Evolutionary conservation across 2,888 invertebrate species (phyloP).

Genomic region (Leptopilina myrica): DNA sequence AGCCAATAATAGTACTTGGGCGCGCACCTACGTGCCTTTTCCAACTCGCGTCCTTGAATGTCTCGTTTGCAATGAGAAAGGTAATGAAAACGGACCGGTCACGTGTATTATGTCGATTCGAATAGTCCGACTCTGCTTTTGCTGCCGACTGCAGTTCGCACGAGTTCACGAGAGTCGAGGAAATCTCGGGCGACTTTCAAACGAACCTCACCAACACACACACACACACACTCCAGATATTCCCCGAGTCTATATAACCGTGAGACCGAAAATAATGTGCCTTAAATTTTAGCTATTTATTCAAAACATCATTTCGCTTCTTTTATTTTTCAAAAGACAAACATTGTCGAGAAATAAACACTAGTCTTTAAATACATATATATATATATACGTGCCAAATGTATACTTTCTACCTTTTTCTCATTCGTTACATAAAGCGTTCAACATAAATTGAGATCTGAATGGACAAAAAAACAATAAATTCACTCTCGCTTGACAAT

Average conservation of each 20-base stretch:
- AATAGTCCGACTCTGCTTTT: constrained; percentile 44
- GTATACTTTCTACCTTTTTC: too few species aligned
- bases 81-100: constrained; percentile 67
- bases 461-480: too few species aligned
- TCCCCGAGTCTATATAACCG: background rate
- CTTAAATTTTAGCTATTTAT: background rate
- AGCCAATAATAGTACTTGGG: constrained; percentile 45
- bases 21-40: constrained; percentile 55
- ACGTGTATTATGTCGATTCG: constrained; percentile 63
- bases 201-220: background rate
- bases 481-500: too few species aligned
- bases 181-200: constrained; percentile 31
- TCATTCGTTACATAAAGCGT: too few species aligned
- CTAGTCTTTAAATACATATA: too few species aligned
- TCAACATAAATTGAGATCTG: too few species aligned
- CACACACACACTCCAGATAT: too few species aligned
- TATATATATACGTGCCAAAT: too few species aligned
- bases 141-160: constrained; percentile 17
- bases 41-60: constrained; percentile 64
- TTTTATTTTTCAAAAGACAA: too few species aligned
- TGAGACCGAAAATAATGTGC: constrained; percentile 4
- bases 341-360: too few species aligned
- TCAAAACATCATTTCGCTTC: too few species aligned
- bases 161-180: constrained; percentile 32
- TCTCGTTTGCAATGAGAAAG: constrained; percentile 62